Evolutionary conservation across 2,113 vertebrate genomes (phyloP).

Genomic region (Murina feae): DNA sequence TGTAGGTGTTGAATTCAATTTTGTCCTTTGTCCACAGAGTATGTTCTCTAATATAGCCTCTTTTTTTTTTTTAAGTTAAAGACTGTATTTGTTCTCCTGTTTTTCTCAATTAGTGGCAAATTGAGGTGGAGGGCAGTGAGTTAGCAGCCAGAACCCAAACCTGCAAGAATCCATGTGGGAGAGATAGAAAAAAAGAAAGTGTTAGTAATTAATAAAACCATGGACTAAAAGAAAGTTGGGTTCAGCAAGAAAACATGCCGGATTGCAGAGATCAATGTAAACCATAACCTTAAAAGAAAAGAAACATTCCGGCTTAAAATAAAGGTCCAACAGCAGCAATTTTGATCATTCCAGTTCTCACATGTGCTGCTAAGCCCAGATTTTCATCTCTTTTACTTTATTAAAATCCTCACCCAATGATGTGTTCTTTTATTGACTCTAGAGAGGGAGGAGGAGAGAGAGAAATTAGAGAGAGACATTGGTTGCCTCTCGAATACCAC

Average conservation of each 20-base stretch:
- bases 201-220: not conserved
- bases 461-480: too few species aligned
- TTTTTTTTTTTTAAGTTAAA: not conserved
- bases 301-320: not conserved
- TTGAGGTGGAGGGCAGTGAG: not conserved
- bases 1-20: not conserved
- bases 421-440: too few species aligned
- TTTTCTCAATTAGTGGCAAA: not conserved
- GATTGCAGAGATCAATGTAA: not conserved
- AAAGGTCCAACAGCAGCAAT: not conserved
- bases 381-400: not conserved
- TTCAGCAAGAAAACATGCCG: not conserved
- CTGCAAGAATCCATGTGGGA: not conserved
- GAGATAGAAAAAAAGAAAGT: not conserved
- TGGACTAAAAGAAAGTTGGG: not conserved
- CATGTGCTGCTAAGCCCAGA: not conserved
- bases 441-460: too few species aligned
- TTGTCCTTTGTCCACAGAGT: not conserved
- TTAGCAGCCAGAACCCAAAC: not conserved
- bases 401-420: not conserved
- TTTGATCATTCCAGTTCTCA: not conserved
- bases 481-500: too few species aligned
- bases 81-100: not conserved
- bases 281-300: not conserved
- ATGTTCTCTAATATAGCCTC: not conserved